phyloP scores from a whole-genome alignment of 2,797 vertebrate species.

The Halcyon leucocephala region DNA sequence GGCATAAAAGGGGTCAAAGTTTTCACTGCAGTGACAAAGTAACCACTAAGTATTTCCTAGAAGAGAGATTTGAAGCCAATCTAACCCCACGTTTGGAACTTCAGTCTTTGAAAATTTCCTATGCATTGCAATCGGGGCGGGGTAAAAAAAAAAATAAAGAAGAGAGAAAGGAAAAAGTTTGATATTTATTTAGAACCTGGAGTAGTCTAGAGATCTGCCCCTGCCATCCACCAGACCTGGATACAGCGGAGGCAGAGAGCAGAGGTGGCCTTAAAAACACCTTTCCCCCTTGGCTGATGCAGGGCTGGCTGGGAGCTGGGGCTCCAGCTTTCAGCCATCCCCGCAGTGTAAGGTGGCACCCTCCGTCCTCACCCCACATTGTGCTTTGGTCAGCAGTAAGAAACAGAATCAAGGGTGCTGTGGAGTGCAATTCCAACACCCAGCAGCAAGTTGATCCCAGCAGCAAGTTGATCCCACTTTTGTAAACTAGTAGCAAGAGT shows the following conservation, averaged over 20 bases:
- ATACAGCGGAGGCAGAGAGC: neutral
- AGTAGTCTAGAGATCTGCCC: neutral
- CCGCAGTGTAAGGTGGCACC: accelerated
- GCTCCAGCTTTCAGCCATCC: neutral
- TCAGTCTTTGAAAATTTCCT: neutral
- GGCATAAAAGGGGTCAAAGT: slow-evolving; percentile 26
- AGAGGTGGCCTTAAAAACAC: neutral
- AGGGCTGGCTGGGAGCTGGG: neutral
- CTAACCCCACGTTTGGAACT: neutral
- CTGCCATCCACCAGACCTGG: neutral
- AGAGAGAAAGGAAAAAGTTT: neutral
- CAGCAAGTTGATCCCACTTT: neutral
- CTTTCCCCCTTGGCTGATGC: neutral
- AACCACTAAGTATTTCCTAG: neutral
- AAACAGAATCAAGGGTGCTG: neutral
- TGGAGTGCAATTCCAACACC: neutral
- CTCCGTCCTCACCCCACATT: neutral
- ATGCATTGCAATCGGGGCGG: neutral
- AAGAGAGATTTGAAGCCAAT: neutral
- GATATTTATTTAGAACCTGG: neutral
- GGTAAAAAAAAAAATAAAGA: no score
- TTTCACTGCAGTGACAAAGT: neutral
- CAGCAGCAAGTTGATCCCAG: neutral
- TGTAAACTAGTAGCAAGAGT: neutral
- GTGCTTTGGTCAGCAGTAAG: neutral